Evolutionary conservation across 92 coral and sea anemone genomes (phyloP).

Genomic region (Phenganax stokvisi): DNA sequence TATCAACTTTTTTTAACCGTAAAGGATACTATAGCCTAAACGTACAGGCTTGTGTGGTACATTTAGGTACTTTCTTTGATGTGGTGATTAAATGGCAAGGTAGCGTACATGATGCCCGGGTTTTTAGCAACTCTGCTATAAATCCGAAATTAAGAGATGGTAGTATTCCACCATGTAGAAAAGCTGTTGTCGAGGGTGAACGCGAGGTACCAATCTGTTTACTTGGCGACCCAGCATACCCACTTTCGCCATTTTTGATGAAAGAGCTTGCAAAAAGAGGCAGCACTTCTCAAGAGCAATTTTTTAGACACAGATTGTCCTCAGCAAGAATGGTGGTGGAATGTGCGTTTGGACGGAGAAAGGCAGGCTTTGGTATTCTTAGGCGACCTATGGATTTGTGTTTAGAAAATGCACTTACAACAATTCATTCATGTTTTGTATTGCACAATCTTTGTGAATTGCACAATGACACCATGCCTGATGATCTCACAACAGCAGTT

Average conservation of each 20-base stretch:
- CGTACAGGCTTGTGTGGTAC: constrained; percentile 44
- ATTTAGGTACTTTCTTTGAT: constrained; percentile 50
- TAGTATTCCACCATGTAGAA: constrained; percentile 40
- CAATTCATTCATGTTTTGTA: constrained; percentile 32
- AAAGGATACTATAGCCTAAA: constrained; percentile 42
- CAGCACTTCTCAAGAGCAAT: constrained; percentile 21
- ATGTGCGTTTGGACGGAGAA: constrained; percentile 23
- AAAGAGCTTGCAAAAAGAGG: constrained; percentile 28
- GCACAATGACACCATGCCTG: constrained; percentile 34
- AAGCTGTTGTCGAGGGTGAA: constrained; percentile 12
- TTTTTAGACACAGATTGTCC: constrained; percentile 2
- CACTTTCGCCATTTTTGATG: constrained; percentile 45
- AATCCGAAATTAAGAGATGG: constrained; percentile 43
- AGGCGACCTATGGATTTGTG: constrained; percentile 16
- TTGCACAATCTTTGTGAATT: constrained; percentile 42
- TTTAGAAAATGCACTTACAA: not conserved
- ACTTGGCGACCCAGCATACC: constrained; percentile 54
- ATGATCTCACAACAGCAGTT: constrained; percentile 27
- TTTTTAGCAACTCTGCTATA: constrained; percentile 45
- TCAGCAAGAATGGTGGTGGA: constrained; percentile 17
- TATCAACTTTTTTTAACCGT: constrained; percentile 31
- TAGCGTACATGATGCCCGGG: constrained; percentile 53
- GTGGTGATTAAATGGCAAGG: constrained; percentile 62
- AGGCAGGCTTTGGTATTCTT: constrained; percentile 9
- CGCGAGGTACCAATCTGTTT: constrained; percentile 45